Base-by-base conservation (phyloP, 2,888 invertebrate species). In the Lobophora halterata region DNA sequence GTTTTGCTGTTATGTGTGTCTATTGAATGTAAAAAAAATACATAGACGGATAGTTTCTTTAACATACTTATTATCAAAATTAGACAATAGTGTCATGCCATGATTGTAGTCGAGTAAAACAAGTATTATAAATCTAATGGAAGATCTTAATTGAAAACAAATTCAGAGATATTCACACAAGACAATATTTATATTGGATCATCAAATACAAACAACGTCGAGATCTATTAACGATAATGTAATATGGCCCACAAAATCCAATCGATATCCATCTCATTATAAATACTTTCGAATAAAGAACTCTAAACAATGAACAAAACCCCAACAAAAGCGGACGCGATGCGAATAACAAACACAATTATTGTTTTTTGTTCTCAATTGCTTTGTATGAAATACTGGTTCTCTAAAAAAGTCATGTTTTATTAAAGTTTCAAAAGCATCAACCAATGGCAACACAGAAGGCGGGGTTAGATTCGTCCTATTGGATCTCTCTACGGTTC, bases 351-450 rank as follows among this genome's bases (percentile, higher is more conserved):
- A 86, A 86, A 85, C 73, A 79, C 83, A 78, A 86, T 85, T 85
- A 82, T n/a, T 83, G 78, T 82, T 81, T 82, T 80, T 81, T 82
- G 78, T 79, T 70, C 71, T 81, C 81, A 79, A 81, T 81, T 69
- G 79, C 65, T 79, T 83, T 82, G 82, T 83, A 64, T 71, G 65
- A 77, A 72, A 79, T 79, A 78, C 73, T 65, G 71, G 69, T 77
- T 79, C 79, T 82, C 79, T n/a, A 69, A 85, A 85, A 86, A 81
- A 85, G 85, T 81, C 83, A 86, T 86, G 79, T 85, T 86, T 85
- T 83, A 86, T 81, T 82, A 81, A 78, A 83, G 85, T 83, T 85
- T 83, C 85, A 81, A 73, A 52, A 49, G 48, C 33, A 46, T 39
- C 47, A 49, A 59, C 88, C 88, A 88, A 88, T 87, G 42, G 51